A percentile compares a stretch with the other conserved stretches of the same genome.
These are phyloP conservation scores for Labrus mixtus DNA, from an alignment of 2,113 vertebrate genomes.

Conservation along the genomic window DNA sequence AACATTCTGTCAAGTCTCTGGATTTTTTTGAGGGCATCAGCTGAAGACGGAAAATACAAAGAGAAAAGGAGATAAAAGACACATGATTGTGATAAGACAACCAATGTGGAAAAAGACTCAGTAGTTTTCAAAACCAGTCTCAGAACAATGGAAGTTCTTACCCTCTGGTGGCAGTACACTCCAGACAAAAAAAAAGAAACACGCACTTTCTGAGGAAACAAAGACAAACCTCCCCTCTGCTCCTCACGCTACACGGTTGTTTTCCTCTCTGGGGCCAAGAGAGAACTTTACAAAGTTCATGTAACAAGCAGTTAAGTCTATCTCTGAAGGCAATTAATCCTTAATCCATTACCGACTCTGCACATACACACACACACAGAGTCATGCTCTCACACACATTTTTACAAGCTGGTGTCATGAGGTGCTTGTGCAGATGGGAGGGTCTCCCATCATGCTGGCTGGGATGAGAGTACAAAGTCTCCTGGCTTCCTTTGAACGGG, in stretches of 20 bases:
- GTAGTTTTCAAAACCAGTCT: neutral
- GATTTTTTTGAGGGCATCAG: neutral
- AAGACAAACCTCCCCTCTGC: conserved; percentile 44
- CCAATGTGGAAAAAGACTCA: conserved; percentile 4
- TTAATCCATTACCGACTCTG: conserved; percentile 68
- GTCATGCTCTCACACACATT: conserved; percentile 53
- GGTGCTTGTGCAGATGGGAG: conserved; percentile 64
- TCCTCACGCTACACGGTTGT: conserved; percentile 52
- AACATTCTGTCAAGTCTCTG: neutral
- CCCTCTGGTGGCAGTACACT: conserved; percentile 45
- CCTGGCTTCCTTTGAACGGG: conserved; percentile 46
- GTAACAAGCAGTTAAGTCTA: conserved; percentile 74
- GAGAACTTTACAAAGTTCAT: conserved; percentile 75
- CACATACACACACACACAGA: conserved; percentile 13
- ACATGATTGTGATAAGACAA: conserved; percentile 13
- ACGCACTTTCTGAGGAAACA: conserved; percentile 50
- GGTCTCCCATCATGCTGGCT: conserved; percentile 50
- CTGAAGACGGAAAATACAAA: neutral
- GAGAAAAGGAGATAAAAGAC: conserved; percentile 5
- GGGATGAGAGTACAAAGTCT: conserved; percentile 76
- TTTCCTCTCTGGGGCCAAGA: conserved; percentile 63
- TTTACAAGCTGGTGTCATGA: conserved; percentile 68
- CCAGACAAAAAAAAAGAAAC: conserved; percentile 27
- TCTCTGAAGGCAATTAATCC: conserved; percentile 81
- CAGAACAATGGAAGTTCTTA: conserved; percentile 63